Evolutionary conservation across 2,797 vertebrate genomes (phyloP).

Genomic region (Xiphorhynchus erythropygius): DNA sequence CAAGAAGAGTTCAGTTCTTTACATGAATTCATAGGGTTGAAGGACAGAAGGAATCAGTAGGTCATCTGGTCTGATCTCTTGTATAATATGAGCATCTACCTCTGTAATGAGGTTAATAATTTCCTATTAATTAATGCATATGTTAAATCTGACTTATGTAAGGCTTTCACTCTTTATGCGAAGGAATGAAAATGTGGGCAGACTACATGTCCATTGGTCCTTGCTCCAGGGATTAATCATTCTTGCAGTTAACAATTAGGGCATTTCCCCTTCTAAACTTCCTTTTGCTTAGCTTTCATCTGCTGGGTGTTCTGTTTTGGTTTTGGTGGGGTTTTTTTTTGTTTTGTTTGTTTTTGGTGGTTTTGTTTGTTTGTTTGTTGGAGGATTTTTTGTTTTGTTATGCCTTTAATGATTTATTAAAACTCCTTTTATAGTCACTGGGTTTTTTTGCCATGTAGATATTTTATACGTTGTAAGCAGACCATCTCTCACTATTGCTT

Average conservation of each 20-base stretch:
- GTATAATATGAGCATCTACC: not conserved
- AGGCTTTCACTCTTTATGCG: not conserved
- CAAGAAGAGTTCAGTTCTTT: not conserved
- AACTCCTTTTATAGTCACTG: not conserved
- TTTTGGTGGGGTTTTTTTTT: not conserved
- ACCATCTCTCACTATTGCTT: not conserved
- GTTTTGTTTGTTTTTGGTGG: not conserved
- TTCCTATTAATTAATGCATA: not conserved
- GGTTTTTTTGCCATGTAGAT: not conserved
- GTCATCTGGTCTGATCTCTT: not conserved
- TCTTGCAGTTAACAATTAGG: not conserved
- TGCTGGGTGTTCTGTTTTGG: not conserved
- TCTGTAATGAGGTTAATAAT: not conserved
- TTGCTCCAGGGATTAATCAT: not conserved
- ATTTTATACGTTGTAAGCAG: not conserved
- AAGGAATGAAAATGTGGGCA: not conserved
- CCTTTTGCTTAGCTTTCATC: not conserved
- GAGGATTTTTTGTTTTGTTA: not conserved
- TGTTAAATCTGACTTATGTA: not conserved
- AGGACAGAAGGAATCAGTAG: not conserved
- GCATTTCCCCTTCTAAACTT: not conserved
- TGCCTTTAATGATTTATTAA: not conserved
- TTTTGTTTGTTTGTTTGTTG: not conserved
- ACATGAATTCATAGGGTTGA: not conserved
- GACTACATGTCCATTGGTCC: not conserved